Evolutionary conservation across 2,888 invertebrate species (phyloP).

Genomic region (Teleogryllus oceanicus): DNA sequence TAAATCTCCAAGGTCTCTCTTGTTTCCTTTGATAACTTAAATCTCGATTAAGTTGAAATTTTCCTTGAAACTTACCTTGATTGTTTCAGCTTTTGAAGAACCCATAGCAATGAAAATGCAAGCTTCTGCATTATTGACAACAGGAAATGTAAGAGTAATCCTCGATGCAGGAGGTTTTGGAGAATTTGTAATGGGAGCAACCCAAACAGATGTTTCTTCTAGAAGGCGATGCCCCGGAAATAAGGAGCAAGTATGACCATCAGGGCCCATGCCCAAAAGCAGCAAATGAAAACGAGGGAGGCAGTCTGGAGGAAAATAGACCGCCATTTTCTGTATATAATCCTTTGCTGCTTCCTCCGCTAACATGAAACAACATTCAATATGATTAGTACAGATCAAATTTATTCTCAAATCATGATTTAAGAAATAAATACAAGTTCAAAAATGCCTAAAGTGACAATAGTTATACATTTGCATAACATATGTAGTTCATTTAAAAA

Average conservation of each 20-base stretch:
- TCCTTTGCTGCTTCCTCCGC: conserved; percentile 73
- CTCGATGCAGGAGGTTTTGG: conserved; percentile 93
- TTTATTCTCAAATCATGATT: background rate
- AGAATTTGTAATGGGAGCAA: conserved; percentile 84
- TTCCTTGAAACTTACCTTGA: conserved; percentile 59
- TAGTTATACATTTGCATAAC: too few species aligned
- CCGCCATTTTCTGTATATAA: conserved; percentile 64
- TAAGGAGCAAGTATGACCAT: conserved; percentile 96
- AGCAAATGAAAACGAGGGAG: conserved; percentile 80
- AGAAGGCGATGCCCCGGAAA: conserved; percentile 79
- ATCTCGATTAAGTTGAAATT: background rate
- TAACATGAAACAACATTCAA: conserved; percentile 32
- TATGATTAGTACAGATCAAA: background rate
- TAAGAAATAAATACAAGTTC: too few species aligned
- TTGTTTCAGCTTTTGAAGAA: conserved; percentile 79
- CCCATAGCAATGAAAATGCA: conserved; percentile 85
- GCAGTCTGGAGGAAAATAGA: conserved; percentile 57
- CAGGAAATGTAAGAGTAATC: conserved; percentile 86
- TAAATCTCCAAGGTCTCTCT: too few species aligned
- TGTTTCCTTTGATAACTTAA: too few species aligned
- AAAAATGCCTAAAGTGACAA: too few species aligned
- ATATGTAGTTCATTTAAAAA: too few species aligned
- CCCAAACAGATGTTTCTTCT: conserved; percentile 61
- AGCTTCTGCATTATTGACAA: conserved; percentile 79
- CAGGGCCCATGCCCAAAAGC: conserved; percentile 94